phyloP scores from a whole-genome alignment of 2,113 vertebrate genomes.

The Sclerurus mexicanus region DNA sequence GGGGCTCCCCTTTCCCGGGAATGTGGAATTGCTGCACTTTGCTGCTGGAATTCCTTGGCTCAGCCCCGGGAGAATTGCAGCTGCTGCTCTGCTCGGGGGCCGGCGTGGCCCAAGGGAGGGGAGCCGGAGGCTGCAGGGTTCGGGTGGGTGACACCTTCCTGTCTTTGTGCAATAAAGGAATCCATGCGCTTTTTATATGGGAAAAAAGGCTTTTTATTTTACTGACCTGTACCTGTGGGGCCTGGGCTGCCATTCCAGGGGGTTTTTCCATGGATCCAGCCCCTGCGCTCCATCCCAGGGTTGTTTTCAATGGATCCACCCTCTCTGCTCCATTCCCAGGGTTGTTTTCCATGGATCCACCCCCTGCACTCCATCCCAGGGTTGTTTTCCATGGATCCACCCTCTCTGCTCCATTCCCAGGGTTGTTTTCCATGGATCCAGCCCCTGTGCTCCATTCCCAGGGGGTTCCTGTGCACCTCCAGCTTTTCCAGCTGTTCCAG shows the following conservation, averaged over 20 bases:
- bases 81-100: neutral
- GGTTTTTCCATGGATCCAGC: neutral
- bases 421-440: too few species aligned
- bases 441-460: neutral
- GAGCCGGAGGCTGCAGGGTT: neutral
- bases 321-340: too few species aligned
- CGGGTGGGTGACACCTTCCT: neutral
- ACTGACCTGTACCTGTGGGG: neutral
- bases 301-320: neutral
- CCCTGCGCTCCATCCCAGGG: accelerated
- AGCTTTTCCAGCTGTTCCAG: neutral
- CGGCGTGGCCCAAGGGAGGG: neutral
- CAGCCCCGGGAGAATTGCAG: neutral
- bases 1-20: neutral
- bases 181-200: neutral
- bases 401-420: too few species aligned
- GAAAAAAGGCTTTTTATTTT: neutral
- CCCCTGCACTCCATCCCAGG: neutral
- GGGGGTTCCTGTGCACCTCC: neutral
- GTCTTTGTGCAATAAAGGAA: conserved; percentile 53
- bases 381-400: too few species aligned
- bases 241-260: neutral
- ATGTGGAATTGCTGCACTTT: neutral
- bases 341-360: too few species aligned
- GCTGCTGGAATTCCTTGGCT: neutral